Percentiles rank a stretch among this genome's conserved stretches.
phyloP scores from a whole-genome alignment of 2,888 invertebrate species.

The Pecten maximus region DNA sequence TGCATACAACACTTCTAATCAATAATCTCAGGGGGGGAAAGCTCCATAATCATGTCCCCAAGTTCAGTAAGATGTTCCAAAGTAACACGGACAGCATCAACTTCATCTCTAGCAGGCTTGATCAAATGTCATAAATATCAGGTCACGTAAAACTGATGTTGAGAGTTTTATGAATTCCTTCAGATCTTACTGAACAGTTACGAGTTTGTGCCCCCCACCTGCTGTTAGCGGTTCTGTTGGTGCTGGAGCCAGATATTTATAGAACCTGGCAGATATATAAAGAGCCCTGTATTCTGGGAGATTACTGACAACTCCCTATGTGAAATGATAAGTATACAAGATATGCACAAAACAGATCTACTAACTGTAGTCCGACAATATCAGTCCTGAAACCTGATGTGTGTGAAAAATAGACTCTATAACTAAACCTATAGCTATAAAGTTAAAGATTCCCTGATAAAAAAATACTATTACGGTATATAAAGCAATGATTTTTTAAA shows the following conservation, averaged over 20 bases:
- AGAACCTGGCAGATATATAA: background rate
- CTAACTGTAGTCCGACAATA: background rate
- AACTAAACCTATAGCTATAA: background rate
- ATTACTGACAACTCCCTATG: constrained; percentile 13
- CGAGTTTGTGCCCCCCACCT: background rate
- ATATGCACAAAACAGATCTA: constrained; percentile 16
- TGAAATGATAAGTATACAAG: constrained; percentile 9
- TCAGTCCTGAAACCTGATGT: background rate
- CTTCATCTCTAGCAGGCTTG: background rate
- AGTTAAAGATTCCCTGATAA: no score
- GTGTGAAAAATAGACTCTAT: background rate
- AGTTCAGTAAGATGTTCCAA: background rate
- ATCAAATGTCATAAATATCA: constrained; percentile 7
- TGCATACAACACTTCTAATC: background rate
- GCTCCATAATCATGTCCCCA: background rate
- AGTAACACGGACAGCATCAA: background rate
- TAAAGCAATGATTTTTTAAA: no score
- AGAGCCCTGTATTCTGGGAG: background rate
- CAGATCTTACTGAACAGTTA: background rate
- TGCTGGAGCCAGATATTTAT: background rate
- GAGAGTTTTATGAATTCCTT: background rate
- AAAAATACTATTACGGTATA: no score
- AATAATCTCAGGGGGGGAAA: background rate
- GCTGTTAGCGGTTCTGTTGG: background rate
- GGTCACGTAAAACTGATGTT: background rate